Evolutionary conservation across 2,113 vertebrate genomes (phyloP), one percentile per base, ranked within the genome.

Genomic region (Oncorhynchus tshawytscha): DNA sequence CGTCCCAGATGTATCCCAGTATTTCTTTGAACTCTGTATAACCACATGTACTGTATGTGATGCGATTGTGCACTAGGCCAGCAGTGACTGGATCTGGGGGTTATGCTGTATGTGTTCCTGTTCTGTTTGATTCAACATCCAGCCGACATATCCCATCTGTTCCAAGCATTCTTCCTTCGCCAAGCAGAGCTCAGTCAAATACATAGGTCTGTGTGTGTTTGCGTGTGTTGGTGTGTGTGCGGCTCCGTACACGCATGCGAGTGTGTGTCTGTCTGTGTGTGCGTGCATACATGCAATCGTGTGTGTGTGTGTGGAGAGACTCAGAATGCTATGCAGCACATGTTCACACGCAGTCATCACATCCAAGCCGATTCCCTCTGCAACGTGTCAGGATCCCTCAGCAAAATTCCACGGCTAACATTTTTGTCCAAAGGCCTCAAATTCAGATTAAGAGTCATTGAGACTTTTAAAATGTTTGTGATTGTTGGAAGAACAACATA

Each of bases 301-400:
- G 39, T 45, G 39, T 45, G 39, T 45, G 39, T 51, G 73, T 75
- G 73, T 39, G 24, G 20, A 9, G 71, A 15, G 39, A 45, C 34
- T 5, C 22, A 11, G 8, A 9, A 45, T 45, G 8, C 39, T 45
- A 11, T 11, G 51, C 65, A 57, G 34, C 22, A 70, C 60, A 48
- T 67, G 80, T 34, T 39, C 24, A 51, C 39, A 69, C 67, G 66
- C 48, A 60, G 60, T 22, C 75, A 16, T 4, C 77, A 74, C 49
- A 72, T 82, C 60, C 67, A 62, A 70, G 66, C 24, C 74, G 7
- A 4, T 67, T 73, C 68, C 45, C 78, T 74, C 87, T 80, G 83
- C 84, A 86, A 60, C 80, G 81, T 71, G 62, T 85, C 86, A 82
- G 79, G 77, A 82, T 70, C 70, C 71, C 72, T 71, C 60, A 75